Percentiles rank a stretch among this genome's conserved stretches.
phyloP scores from a whole-genome alignment of 2,113 vertebrate species.

The Thinocorus orbignyianus region DNA sequence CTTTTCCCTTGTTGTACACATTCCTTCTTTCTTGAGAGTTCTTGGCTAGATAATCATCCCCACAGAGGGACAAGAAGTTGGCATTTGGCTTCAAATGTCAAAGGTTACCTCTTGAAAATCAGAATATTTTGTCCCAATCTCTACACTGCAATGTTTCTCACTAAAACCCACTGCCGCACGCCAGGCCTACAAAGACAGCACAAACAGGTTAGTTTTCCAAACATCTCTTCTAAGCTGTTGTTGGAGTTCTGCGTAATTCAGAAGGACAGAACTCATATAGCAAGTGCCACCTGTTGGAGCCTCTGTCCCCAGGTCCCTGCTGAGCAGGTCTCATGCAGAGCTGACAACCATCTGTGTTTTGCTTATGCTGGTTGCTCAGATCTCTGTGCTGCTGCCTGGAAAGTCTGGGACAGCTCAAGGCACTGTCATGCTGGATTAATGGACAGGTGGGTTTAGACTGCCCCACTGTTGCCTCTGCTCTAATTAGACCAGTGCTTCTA shows the following conservation, averaged over 20 bases:
- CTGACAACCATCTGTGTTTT: rapidly evolving
- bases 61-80: not conserved
- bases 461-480: not conserved
- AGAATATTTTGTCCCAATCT: not conserved
- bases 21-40: not conserved
- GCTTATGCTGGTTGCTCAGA: not conserved
- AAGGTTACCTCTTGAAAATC: not conserved
- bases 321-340: not conserved
- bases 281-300: not conserved
- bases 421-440: not conserved
- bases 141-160: not conserved
- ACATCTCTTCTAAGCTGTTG: not conserved
- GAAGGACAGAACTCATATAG: not conserved
- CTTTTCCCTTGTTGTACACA: not conserved
- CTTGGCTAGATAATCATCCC: not conserved
- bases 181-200: not conserved
- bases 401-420: not conserved
- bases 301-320: not conserved
- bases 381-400: not conserved
- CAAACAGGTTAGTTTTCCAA: not conserved
- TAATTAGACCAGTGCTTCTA: not conserved
- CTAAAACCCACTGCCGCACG: not conserved
- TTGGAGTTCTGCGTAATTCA: not conserved
- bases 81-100: not conserved
- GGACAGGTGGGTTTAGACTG: not conserved